Evolutionary conservation across 2,797 vertebrate species (phyloP).

Genomic region (Pachyuromys duprasi): DNA sequence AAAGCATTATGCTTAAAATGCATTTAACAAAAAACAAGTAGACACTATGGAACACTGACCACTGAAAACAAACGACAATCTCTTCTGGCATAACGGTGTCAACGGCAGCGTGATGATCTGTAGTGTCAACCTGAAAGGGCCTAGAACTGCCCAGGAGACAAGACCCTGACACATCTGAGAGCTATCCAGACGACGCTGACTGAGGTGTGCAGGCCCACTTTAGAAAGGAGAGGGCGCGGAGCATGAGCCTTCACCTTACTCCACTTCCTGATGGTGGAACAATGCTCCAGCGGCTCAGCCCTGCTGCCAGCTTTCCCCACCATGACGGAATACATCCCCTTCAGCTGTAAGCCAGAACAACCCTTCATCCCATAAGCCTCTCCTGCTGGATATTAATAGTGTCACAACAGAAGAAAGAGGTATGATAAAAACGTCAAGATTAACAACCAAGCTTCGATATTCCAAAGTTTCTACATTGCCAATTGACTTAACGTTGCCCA

Average conservation of each 20-base stretch:
- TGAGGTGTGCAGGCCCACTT: no score
- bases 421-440: not conserved
- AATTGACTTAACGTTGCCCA: slow-evolving; percentile 20
- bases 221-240: not conserved
- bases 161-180: not conserved
- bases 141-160: not conserved
- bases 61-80: not conserved
- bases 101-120: not conserved
- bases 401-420: not conserved
- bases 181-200: not conserved
- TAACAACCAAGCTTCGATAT: not conserved
- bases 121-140: not conserved
- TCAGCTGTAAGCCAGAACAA: not conserved
- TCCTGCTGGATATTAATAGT: not conserved
- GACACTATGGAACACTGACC: not conserved
- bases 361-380: not conserved
- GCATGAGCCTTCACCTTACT: not conserved
- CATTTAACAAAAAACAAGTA: not conserved
- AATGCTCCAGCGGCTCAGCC: not conserved
- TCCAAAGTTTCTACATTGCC: not conserved
- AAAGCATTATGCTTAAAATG: not conserved
- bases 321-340: no score
- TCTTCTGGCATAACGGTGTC: not conserved
- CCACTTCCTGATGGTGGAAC: not conserved
- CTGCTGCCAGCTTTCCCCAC: not conserved